Evolutionary conservation across 2,888 invertebrate genomes (phyloP), one percentile per base, ranked within the genome.

Genomic region (Mycogona germanica): DNA sequence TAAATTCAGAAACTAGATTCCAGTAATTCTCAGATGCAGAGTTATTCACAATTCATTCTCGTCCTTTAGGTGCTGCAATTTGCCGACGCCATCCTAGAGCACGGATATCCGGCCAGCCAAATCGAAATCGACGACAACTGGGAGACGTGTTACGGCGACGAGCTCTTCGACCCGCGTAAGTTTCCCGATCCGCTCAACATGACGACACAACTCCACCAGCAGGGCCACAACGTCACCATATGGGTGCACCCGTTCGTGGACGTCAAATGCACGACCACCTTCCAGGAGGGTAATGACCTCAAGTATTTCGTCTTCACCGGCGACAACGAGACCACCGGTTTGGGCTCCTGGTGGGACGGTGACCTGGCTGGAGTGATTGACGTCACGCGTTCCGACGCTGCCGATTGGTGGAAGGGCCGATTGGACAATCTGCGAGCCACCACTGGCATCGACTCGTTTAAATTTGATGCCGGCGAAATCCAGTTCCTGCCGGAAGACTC

Each of bases 391-490:
- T 71, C 76, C 0, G 74, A 75, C 25, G 83, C 84, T 0, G 72
- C 75, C 0, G 60, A 72, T 1, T 73, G 74, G 74, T 75, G 64
- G 62, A 51, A 40, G 28, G 60, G 25, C 9, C 60, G 67, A 32
- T 57, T 74, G n/a, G 53, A 62, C 26, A 60, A 67, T 4, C 60
- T 92, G 2, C 71, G 78, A 60, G 69, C 73, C 0, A 72, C 76
- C 3, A 78, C 78, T 52, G 81, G 78, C 0, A 77, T 88, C 23
- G 81, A 84, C 62, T 79, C 80, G 56, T 78, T 84, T 60, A 87
- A 87, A 70, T 87, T 87, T 62, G 86, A 87, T 63, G 86, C 86
- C 41, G 88, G 87, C 26, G 86, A 87, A 67, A 73, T 75, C 0
- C 77, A 78, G 61, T 84, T 79, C 78, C 70, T 78, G 41, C 81